Evolutionary conservation across 2,888 invertebrate genomes (phyloP), one percentile per base, ranked within the genome.

Genomic region (Epirrita christyi): DNA sequence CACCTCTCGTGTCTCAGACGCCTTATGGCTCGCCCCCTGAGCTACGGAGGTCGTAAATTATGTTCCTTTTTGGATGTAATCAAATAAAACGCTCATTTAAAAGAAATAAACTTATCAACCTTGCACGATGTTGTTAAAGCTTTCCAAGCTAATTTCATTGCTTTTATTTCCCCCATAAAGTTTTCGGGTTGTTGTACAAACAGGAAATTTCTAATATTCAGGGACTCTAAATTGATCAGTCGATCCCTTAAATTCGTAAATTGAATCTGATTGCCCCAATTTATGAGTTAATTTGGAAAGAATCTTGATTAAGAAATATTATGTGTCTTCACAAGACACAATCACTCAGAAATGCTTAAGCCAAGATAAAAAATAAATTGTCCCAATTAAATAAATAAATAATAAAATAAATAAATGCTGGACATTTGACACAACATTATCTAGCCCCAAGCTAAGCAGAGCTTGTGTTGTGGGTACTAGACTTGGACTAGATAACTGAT

Each of bases 201-300:
- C 38, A 49, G 48, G 42, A 54, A 47, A 55, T 40, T n/a, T n/a
- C 27, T 28, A 43, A 27, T 3, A 21, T 21, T 21, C 21, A 21
- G 21, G 29, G 29, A 37, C 36, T 41, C 40, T 43, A 36, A 53
- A 45, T 29, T 29, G 37, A 51, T 55, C 42, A 34, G 36, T 36
- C 36, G 34, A 14, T 37, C 44, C 40, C 15, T 37, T 47, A 40
- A 37, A 49, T 37, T 40, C n/a, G 46, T 40, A 41, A 59, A 59
- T 55, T 53, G 52, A 34, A 38, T 5, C 13, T 28, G 44, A 55
- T 55, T 55, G 48, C 4, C 38, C 34, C 52, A 53, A 52, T 60
- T 59, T 48, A 44, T 3, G 21, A 1, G 27, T 43, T 43, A 55
- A 56, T 56, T 46, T 41, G 51, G 45, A 14, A 50, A 6, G 36